These are phyloP conservation scores for Oreocharis arfaki DNA, from an alignment of 2,113 vertebrate genomes.

Conservation along the genomic window DNA sequence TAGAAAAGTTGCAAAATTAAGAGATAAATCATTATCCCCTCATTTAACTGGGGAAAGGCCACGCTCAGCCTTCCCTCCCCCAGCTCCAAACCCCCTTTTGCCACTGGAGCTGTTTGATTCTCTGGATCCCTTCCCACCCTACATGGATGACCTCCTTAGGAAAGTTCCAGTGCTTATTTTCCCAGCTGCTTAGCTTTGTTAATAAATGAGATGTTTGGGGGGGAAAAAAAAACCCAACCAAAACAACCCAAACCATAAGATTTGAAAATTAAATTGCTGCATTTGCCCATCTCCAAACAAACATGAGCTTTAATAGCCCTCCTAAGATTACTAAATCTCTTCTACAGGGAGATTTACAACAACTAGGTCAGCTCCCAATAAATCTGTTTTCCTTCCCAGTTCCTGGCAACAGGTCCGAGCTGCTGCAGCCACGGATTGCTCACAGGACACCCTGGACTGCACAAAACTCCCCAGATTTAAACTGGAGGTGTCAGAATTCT, in stretches of 20 bases:
- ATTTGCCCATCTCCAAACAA: slow-evolving; percentile 13
- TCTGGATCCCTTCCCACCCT: background rate
- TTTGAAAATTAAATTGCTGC: slow-evolving; percentile 3
- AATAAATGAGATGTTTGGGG: background rate
- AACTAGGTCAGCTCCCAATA: slow-evolving; percentile 25
- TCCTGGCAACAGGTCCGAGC: background rate
- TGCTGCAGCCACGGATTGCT: background rate
- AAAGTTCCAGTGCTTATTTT: background rate
- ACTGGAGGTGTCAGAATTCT: accelerated
- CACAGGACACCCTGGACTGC: background rate
- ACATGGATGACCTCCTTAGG: background rate
- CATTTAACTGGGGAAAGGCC: background rate
- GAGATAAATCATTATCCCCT: background rate
- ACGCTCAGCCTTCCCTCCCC: background rate
- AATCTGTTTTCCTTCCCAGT: background rate
- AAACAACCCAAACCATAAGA: background rate
- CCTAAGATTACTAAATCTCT: slow-evolving; percentile 12
- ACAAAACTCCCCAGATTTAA: accelerated
- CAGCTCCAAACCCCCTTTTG: background rate
- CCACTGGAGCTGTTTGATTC: background rate
- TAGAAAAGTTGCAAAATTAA: background rate
- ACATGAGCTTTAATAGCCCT: background rate
- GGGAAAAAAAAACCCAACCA: background rate
- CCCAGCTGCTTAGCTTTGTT: background rate
- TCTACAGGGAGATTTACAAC: background rate